Evolutionary conservation across 2,888 invertebrate genomes (phyloP), one percentile per base, ranked within the genome.

Genomic region (Dugesia japonica): DNA sequence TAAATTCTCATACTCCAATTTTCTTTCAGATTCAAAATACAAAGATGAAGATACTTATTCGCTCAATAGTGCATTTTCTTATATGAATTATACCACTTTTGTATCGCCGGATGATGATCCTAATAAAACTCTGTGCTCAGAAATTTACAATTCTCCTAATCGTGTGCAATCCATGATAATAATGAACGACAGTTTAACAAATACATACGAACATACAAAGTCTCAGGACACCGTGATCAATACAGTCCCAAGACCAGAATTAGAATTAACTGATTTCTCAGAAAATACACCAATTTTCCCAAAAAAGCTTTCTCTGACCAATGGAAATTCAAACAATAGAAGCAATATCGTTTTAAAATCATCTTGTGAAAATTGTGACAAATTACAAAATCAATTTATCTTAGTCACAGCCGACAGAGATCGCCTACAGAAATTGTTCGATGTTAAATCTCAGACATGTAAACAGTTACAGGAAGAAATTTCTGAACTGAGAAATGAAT

Each of bases 151-250:
- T 13, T 31, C 31, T 31, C 31, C 31, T 31, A 56, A 4, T 56
- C 56, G 56, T n/a, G 56, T 56, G 56, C 56, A 56, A 56, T 56
- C 56, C 20, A 56, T 56, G 56, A 56, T 56, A 56, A 31, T 31
- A 7, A 20, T 56, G 1, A 20, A 56, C 17, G 56, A 56, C n/a
- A 56, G n/a, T 56, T 13, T 31, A 13, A 9, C 56, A 56, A 23
- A 56, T 23, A 7, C 23, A n/a, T 20, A 4, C 17, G 56, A 56
- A 56, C 7, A 4, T 4, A 56, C 56, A 9, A 4, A 7, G 4
- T 56, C 56, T 23, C 56, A 56, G 17, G 56, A 56, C 1, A 56
- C 56, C 4, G 17, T 56, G 7, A 56, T 56, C 1, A 56, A 56
- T n/a, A 56, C 56, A 20, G 23, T 56, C 17, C 56, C 56, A 20